Percentiles rank a stretch among this genome's conserved stretches.
These are phyloP conservation scores for Oophaga sylvatica DNA, from an alignment of 2,797 vertebrate species.

Conservation along the genomic window DNA sequence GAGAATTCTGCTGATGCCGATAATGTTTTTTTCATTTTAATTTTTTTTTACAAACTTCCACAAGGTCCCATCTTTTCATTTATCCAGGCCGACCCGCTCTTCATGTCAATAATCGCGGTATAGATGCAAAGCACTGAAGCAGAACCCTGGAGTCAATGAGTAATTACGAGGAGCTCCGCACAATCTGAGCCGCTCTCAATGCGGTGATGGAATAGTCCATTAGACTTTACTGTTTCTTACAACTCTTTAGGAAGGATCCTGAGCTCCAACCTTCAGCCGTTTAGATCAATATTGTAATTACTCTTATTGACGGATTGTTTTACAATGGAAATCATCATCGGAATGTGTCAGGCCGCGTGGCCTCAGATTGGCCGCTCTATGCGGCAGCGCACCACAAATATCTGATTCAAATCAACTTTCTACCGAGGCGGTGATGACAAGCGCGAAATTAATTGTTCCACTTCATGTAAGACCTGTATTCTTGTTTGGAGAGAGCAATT, in stretches of 20 bases:
- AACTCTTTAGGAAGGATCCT: slow-evolving; percentile 80
- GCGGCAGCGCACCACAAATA: slow-evolving; percentile 80
- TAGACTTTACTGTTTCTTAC: slow-evolving; percentile 78
- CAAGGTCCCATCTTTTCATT: slow-evolving; percentile 65
- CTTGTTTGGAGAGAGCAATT: slow-evolving; percentile 90
- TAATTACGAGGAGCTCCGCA: slow-evolving; percentile 82
- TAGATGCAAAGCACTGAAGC: slow-evolving; percentile 72
- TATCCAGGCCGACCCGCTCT: slow-evolving; percentile 69
- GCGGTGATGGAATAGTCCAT: slow-evolving; percentile 82
- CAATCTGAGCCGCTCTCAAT: slow-evolving; percentile 79
- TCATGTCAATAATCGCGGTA: slow-evolving; percentile 71
- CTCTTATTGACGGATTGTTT: slow-evolving; percentile 85
- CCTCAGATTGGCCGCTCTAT: slow-evolving; percentile 70
- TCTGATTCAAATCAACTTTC: slow-evolving; percentile 87
- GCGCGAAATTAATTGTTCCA: slow-evolving; percentile 99
- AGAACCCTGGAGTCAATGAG: slow-evolving; percentile 79
- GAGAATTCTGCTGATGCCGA: slow-evolving; percentile 62
- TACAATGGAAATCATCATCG: slow-evolving; percentile 77
- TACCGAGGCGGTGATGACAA: slow-evolving; percentile 89
- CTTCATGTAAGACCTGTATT: slow-evolving; percentile 87
- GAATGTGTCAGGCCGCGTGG: slow-evolving; percentile 71
- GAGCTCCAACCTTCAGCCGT: slow-evolving; percentile 75
- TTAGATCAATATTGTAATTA: slow-evolving; percentile 86
- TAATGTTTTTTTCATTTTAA: slow-evolving; percentile 30
- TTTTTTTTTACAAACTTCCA: slow-evolving; percentile 65